These are phyloP conservation scores for Phocoena phocoena DNA, from an alignment of 2,113 vertebrate genomes.

Conservation along the genomic window DNA sequence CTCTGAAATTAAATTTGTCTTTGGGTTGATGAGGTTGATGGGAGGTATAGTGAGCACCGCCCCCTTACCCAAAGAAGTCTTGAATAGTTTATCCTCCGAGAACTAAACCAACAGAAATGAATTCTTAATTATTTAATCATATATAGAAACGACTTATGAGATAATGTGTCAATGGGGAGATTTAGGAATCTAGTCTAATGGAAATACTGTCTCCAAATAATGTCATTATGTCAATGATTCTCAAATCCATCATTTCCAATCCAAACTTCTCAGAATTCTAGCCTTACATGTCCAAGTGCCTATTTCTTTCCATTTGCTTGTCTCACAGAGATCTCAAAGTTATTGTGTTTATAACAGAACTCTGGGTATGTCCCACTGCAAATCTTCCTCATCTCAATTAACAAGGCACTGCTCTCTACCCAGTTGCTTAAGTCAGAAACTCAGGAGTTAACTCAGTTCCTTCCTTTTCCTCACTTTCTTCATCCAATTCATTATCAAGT, in stretches of 20 bases:
- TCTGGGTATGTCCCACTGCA: not conserved
- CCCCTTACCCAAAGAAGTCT: not conserved
- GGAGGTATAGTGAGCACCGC: not conserved
- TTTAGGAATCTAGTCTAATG: conserved; percentile 14
- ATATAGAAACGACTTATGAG: conserved; percentile 9
- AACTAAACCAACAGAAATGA: conserved; percentile 14
- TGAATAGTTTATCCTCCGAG: not conserved
- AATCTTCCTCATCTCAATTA: not conserved
- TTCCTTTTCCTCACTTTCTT: not conserved
- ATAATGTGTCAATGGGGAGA: not conserved
- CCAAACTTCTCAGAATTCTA: not conserved
- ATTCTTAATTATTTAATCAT: conserved; percentile 36
- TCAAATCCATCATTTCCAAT: not conserved
- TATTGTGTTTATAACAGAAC: not conserved
- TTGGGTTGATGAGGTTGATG: not conserved
- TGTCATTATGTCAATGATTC: not conserved
- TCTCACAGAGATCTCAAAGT: conserved; percentile 23
- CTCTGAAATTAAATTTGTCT: conserved; percentile 25
- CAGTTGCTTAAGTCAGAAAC: not conserved
- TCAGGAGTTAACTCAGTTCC: not conserved
- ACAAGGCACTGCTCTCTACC: not conserved
- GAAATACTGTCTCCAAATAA: not conserved
- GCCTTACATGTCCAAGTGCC: not conserved
- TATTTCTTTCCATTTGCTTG: not conserved
- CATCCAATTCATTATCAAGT: conserved; percentile 23